Conservation (phyloP, 2,888 invertebrate species). For the Globia sparganii region DNA sequence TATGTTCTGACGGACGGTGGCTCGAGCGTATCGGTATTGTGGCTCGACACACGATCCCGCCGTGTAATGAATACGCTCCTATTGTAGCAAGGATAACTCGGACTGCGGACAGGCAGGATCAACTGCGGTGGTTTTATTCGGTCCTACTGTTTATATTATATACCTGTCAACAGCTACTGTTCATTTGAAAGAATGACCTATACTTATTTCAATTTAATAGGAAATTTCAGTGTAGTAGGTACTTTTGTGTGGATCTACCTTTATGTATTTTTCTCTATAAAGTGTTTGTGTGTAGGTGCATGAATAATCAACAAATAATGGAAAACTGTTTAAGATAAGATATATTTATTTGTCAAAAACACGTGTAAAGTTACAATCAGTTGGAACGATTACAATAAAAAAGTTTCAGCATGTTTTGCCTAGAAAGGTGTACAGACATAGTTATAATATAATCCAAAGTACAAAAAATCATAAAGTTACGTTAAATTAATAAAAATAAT, state of each 20-base stretch:
- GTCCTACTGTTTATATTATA: conserved; percentile 43
- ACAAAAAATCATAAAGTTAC: too few species aligned
- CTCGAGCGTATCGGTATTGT: conserved; percentile 67
- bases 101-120: conserved; percentile 60
- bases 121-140: conserved; percentile 42
- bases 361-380: too few species aligned
- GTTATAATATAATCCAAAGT: too few species aligned
- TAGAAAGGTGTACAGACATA: too few species aligned
- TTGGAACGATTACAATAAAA: too few species aligned
- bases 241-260: neutral
- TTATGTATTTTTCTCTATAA: neutral
- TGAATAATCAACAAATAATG: conserved; percentile 7
- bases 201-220: conserved; percentile 14
- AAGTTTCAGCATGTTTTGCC: too few species aligned
- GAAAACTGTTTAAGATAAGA: conserved; percentile 22
- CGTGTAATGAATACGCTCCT: conserved; percentile 83
- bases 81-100: conserved; percentile 75
- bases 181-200: conserved; percentile 8
- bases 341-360: too few species aligned
- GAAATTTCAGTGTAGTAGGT: neutral
- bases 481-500: too few species aligned
- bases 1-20: conserved; percentile 47
- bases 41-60: conserved; percentile 75
- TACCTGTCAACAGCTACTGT: conserved; percentile 51
- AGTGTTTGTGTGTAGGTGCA: neutral